Percentiles rank a stretch among this genome's conserved stretches.
phyloP scores from a whole-genome alignment of 2,113 vertebrate species.

The Pica pica region DNA sequence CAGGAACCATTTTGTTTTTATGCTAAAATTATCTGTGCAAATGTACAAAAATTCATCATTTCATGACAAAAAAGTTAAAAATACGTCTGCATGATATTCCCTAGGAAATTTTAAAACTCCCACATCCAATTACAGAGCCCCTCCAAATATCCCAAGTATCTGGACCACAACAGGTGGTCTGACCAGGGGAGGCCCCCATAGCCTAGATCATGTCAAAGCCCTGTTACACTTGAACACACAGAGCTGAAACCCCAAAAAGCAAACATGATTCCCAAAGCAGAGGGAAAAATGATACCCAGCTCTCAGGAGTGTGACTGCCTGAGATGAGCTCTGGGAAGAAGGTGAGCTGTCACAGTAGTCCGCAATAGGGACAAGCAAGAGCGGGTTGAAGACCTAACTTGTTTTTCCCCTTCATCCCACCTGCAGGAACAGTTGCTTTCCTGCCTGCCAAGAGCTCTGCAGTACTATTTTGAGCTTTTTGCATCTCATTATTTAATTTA shows the following conservation, averaged over 20 bases:
- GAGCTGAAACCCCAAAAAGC: neutral
- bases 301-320: rapidly evolving
- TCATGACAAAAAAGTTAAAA: neutral
- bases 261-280: neutral
- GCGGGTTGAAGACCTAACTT: neutral
- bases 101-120: neutral
- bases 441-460: neutral
- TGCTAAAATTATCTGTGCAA: neutral
- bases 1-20: neutral
- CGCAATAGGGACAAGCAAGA: neutral
- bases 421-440: neutral
- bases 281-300: neutral
- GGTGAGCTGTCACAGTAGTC: neutral
- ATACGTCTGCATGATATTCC: rapidly evolving
- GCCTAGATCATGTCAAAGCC: neutral
- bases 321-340: neutral
- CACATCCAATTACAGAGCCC: neutral
- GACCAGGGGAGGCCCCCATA: neutral
- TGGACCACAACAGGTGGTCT: neutral
- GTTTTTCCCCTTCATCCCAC: neutral
- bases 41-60: neutral
- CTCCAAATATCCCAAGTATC: rapidly evolving
- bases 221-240: neutral
- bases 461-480: neutral
- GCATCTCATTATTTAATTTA: neutral